phyloP scores from a whole-genome alignment of 2,113 vertebrate species.

The Scartelaos histophorus region DNA sequence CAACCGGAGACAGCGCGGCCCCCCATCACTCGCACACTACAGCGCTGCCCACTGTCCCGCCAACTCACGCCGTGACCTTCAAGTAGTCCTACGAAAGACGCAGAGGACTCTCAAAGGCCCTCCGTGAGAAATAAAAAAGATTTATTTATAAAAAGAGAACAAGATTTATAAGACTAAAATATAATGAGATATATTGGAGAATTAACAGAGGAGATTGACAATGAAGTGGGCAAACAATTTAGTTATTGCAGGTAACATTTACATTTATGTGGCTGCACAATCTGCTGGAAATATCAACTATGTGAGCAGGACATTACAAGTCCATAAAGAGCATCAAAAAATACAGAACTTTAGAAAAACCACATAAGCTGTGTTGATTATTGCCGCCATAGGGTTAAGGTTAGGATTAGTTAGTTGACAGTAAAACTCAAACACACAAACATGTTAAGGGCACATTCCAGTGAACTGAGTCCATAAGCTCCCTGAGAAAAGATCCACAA shows the following conservation, averaged over 20 bases:
- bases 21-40: slow-evolving; percentile 36
- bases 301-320: too few relatives aligned
- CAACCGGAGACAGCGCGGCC: slow-evolving; percentile 76
- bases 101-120: slow-evolving; percentile 37
- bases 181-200: not conserved
- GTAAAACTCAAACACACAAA: too few relatives aligned
- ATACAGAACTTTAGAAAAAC: not conserved
- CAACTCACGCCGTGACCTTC: slow-evolving; percentile 75
- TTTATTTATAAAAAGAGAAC: too few relatives aligned
- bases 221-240: not conserved
- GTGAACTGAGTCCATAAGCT: too few relatives aligned
- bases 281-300: not conserved
- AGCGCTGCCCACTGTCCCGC: slow-evolving; percentile 44
- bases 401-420: too few relatives aligned
- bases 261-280: not conserved
- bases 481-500: too few relatives aligned
- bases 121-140: not conserved
- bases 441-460: too few relatives aligned
- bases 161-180: too few relatives aligned
- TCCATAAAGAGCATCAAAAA: too few relatives aligned
- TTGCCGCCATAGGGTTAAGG: too few relatives aligned
- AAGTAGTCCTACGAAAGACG: slow-evolving; percentile 58
- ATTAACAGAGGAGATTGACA: not conserved
- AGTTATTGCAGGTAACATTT: not conserved
- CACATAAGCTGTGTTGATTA: too few relatives aligned